Conservation (phyloP, 2,797 vertebrate species). For the Sebastes itinus region DNA sequence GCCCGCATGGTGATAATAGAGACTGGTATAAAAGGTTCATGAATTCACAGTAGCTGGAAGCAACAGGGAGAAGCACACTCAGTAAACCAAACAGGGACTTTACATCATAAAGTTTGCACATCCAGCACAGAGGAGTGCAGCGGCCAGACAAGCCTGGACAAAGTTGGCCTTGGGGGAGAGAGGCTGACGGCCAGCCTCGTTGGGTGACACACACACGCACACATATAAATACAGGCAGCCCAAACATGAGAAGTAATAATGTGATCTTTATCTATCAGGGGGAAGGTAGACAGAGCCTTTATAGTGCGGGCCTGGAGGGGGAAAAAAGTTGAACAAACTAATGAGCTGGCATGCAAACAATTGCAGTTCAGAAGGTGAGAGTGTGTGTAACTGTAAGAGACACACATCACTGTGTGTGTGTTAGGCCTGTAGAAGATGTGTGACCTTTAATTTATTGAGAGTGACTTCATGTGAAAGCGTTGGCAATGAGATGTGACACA, state of each 20-base stretch:
- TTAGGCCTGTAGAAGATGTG: not conserved
- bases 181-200: conserved; percentile 45
- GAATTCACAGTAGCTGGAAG: conserved; percentile 60
- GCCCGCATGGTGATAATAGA: conserved; percentile 20
- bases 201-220: conserved; percentile 16
- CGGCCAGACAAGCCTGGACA: conserved; percentile 65
- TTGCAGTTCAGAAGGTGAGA: conserved; percentile 45
- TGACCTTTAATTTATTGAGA: conserved; percentile 47
- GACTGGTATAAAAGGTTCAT: conserved; percentile 39
- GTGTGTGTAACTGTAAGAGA: conserved; percentile 1
- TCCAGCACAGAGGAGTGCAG: conserved; percentile 32
- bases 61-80: conserved; percentile 29
- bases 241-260: conserved; percentile 46
- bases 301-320: conserved; percentile 38
- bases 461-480: conserved; percentile 35
- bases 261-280: conserved; percentile 58
- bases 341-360: conserved; percentile 67
- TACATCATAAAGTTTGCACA: conserved; percentile 47
- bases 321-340: conserved; percentile 43
- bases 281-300: conserved; percentile 25
- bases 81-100: conserved; percentile 57
- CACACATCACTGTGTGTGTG: conserved; percentile 14
- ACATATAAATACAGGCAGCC: conserved; percentile 3
- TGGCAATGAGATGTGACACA: conserved; percentile 33
- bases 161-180: conserved; percentile 55